phyloP scores from a whole-genome alignment of 1,140 invertebrate genomes.

The Drosophila micromelanica region DNA sequence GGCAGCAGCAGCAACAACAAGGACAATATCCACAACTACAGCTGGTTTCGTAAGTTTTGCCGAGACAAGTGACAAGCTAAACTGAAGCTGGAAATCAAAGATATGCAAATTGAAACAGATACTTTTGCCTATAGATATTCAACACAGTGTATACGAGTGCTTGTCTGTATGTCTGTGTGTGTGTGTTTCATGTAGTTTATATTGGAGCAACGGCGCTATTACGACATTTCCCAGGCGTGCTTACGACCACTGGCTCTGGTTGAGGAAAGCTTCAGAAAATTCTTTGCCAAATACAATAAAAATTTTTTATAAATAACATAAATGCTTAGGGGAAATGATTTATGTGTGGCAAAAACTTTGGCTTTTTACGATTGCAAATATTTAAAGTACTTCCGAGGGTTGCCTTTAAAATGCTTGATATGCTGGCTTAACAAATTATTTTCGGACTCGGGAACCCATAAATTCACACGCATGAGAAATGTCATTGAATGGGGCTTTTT shows the following conservation, averaged over 20 bases:
- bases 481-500: constrained; percentile 63
- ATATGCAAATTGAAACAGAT: constrained; percentile 83
- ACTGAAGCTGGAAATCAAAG: constrained; percentile 70
- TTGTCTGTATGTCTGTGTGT: constrained; percentile 14
- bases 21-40: constrained; percentile 38
- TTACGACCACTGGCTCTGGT: constrained; percentile 19
- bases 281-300: constrained; percentile 51
- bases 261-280: constrained; percentile 21
- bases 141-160: not conserved
- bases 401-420: constrained; percentile 34
- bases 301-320: constrained; percentile 74
- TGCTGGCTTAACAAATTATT: constrained; percentile 42
- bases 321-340: constrained; percentile 78
- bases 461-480: constrained; percentile 77
- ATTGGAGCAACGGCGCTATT: constrained; percentile 62
- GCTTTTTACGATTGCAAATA: constrained; percentile 61
- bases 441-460: constrained; percentile 53
- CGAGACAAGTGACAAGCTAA: constrained; percentile 13
- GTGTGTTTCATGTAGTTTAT: constrained; percentile 60
- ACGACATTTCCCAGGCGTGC: constrained; percentile 70
- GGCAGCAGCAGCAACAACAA: constrained; percentile 12
- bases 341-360: constrained; percentile 64
- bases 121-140: constrained; percentile 42
- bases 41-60: constrained; percentile 30
- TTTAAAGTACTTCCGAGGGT: constrained; percentile 57